These are phyloP conservation scores for Euplagia quadripunctaria DNA, from an alignment of 2,888 invertebrate genomes.

Conservation along the genomic window DNA sequence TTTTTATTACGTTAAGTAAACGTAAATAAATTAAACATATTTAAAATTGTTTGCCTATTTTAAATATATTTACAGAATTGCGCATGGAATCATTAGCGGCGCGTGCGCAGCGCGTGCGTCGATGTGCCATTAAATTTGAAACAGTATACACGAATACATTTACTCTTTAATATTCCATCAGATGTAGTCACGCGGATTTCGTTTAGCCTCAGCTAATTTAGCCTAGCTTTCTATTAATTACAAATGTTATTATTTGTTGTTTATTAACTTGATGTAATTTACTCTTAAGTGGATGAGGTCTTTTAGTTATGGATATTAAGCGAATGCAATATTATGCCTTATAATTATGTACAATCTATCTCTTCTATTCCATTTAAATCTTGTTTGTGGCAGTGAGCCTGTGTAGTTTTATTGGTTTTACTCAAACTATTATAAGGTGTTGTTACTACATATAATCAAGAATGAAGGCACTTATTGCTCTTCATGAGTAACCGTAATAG, in stretches of 20 bases:
- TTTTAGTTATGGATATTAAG: conserved; percentile 18
- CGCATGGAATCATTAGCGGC: conserved; percentile 75
- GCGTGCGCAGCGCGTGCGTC: conserved; percentile 79
- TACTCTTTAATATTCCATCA: conserved; percentile 63
- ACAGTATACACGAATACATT: conserved; percentile 65
- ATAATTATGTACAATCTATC: conserved; percentile 8
- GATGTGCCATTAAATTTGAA: conserved; percentile 77
- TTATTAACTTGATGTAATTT: conserved; percentile 22
- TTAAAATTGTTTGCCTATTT: neutral
- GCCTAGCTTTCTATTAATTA: conserved; percentile 37
- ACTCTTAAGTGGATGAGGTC: conserved; percentile 14
- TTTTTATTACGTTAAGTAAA: neutral
- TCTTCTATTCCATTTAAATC: neutral
- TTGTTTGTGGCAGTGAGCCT: neutral
- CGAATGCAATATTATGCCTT: conserved; percentile 8
- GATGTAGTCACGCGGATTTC: conserved; percentile 48
- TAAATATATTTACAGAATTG: conserved; percentile 61
- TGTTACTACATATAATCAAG: neutral
- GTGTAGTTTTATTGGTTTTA: conserved; percentile 1
- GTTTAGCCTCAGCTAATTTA: conserved; percentile 36
- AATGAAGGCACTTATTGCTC: neutral
- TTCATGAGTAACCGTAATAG: neutral
- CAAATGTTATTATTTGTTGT: conserved; percentile 28
- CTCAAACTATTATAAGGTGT: neutral
- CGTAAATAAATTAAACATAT: neutral